phyloP scores from a whole-genome alignment of 2,888 invertebrate genomes.

The Macaria liturata region DNA sequence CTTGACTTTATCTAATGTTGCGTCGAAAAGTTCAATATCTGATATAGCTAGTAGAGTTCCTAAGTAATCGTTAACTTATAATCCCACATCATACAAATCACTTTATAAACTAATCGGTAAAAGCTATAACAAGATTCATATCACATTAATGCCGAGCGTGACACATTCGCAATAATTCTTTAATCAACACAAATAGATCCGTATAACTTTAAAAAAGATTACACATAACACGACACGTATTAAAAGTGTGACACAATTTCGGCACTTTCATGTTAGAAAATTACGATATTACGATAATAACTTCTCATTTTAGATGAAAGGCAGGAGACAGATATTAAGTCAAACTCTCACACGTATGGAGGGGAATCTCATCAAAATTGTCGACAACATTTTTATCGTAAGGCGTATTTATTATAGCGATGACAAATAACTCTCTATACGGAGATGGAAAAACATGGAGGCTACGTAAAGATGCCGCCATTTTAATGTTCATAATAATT shows the following conservation, averaged over 20 bases:
- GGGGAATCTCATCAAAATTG: slow-evolving; percentile 35
- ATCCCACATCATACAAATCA: not conserved
- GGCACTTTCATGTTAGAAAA: slow-evolving; percentile 36
- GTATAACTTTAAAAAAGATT: slow-evolving; percentile 15
- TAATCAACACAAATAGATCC: slow-evolving; percentile 8
- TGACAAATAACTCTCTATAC: slow-evolving; percentile 39
- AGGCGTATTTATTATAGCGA: slow-evolving; percentile 40
- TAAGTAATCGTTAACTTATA: too few relatives aligned
- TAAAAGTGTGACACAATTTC: slow-evolving; percentile 24
- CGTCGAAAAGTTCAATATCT: too few relatives aligned
- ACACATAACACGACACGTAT: slow-evolving; percentile 17
- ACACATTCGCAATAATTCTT: slow-evolving; percentile 21
- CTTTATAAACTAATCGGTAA: too few relatives aligned
- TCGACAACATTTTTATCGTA: slow-evolving; percentile 39
- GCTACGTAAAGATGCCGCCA: slow-evolving; percentile 31
- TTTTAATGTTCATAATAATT: too few relatives aligned
- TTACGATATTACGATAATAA: slow-evolving; percentile 35
- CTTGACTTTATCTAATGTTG: too few relatives aligned
- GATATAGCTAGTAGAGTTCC: too few relatives aligned
- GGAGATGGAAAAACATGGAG: slow-evolving; percentile 19
- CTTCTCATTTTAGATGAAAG: slow-evolving; percentile 36
- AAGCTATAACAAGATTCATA: too few relatives aligned
- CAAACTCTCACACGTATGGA: slow-evolving; percentile 30
- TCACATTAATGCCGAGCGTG: not conserved
- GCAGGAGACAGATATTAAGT: slow-evolving; percentile 32